Percentiles rank a stretch among this genome's conserved stretches.
phyloP scores from a whole-genome alignment of 2,888 invertebrate genomes.

The Epirrita christyi region DNA sequence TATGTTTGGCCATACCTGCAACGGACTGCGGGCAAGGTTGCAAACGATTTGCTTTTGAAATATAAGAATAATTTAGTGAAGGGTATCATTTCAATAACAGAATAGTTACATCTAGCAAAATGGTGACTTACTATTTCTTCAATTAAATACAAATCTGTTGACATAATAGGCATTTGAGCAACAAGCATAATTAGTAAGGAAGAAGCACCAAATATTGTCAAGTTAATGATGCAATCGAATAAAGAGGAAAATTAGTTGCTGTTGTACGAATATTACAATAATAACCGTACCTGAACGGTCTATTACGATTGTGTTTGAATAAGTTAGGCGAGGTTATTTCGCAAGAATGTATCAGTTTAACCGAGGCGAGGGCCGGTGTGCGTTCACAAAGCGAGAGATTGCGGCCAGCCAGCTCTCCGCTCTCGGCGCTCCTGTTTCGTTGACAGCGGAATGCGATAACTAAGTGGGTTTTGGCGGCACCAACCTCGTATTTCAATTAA shows the following conservation, averaged over 20 bases:
- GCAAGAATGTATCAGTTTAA: conserved; percentile 81
- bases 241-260: conserved; percentile 1
- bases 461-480: conserved; percentile 72
- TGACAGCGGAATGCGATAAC: conserved; percentile 77
- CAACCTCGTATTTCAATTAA: conserved; percentile 63
- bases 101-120: conserved; percentile 3
- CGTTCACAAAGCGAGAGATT: conserved; percentile 71
- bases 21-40: conserved; percentile 27
- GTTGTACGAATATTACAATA: conserved; percentile 11
- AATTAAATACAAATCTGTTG: background rate
- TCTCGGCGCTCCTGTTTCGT: conserved; percentile 72
- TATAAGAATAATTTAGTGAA: conserved; percentile 21
- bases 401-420: conserved; percentile 55
- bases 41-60: conserved; percentile 24
- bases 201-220: background rate
- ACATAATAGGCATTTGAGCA: background rate
- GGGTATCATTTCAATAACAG: conserved; percentile 15
- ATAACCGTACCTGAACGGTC: conserved; percentile 54
- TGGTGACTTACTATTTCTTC: background rate
- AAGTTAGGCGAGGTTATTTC: conserved; percentile 80
- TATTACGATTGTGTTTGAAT: conserved; percentile 71
- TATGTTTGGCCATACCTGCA: conserved; percentile 29
- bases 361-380: conserved; percentile 73
- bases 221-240: conserved; percentile 6
- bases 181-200: conserved; percentile 2